Conservation (phyloP, 2,888 invertebrate genomes). For the Andrena flavipes region DNA sequence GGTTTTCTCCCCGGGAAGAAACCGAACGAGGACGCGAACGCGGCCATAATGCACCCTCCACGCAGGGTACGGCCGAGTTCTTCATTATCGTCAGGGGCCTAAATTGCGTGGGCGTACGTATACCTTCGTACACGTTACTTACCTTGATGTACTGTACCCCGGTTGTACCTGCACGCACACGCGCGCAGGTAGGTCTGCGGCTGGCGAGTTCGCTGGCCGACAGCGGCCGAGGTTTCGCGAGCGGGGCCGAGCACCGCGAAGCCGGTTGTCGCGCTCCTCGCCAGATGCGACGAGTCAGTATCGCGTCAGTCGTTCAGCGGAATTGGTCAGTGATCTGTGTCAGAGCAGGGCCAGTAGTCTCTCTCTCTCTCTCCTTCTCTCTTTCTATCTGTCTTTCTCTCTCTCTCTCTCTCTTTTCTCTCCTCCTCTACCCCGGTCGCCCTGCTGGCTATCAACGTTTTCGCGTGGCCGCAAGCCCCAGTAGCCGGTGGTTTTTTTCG, state of each 20-base stretch:
- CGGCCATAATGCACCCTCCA: conserved; percentile 59
- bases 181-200: conserved; percentile 3
- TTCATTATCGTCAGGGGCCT: conserved; percentile 71
- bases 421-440: conserved; percentile 5
- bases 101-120: conserved; percentile 76
- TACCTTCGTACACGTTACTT: conserved; percentile 67
- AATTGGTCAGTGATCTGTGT: conserved; percentile 81
- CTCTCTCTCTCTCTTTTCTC: no score
- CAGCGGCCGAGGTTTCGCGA: conserved; percentile 67
- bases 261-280: conserved; percentile 75
- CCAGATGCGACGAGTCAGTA: conserved; percentile 76
- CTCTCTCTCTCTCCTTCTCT: conserved; percentile 28
- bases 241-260: conserved; percentile 66
- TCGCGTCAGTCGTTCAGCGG: conserved; percentile 80
- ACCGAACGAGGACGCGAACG: conserved; percentile 36
- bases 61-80: conserved; percentile 64
- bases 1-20: neutral
- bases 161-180: conserved; percentile 35
- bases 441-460: neutral
- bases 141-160: conserved; percentile 58
- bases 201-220: conserved; percentile 44
- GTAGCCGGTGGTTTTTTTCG: conserved; percentile 18
- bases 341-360: conserved; percentile 76
- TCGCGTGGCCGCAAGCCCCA: neutral
- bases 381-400: no score